A percentile compares a stretch with the other conserved stretches of the same genome.
These are phyloP conservation scores for Montipora foliosa DNA, from an alignment of 64 coral and sea anemone species.

Conservation along the genomic window DNA sequence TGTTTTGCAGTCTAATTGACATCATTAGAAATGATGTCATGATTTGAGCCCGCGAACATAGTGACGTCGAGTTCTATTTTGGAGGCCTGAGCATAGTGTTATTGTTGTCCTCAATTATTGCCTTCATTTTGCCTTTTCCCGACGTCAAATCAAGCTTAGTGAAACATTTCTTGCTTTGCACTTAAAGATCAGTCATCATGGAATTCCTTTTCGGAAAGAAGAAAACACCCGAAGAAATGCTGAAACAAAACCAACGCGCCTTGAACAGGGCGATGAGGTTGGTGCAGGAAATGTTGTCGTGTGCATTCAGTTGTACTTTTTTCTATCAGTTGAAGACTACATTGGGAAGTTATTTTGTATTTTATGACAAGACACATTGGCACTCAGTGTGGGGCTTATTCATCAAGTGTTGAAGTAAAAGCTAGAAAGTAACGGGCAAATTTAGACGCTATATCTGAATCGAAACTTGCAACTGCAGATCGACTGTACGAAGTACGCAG, in stretches of 20 bases:
- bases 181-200: neutral
- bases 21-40: no score
- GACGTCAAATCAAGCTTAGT: neutral
- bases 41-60: no score
- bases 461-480: no score
- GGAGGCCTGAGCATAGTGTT: neutral
- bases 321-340: neutral
- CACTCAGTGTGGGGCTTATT: no score
- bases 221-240: conserved; percentile 97
- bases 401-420: no score
- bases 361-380: no score
- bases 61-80: conserved; percentile 28
- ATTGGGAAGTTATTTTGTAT: no score
- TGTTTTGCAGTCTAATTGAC: no score
- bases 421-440: no score
- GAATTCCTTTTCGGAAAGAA: conserved; percentile 92
- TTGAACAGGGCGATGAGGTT: conserved; percentile 96
- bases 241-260: conserved; percentile 92
- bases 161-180: neutral
- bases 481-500: no score
- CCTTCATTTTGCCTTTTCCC: neutral
- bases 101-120: neutral
- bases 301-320: neutral
- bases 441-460: no score
- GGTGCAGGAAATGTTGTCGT: neutral